Evolutionary conservation across 2,888 invertebrate genomes (phyloP).

Genomic region (Aleiodes alternator): DNA sequence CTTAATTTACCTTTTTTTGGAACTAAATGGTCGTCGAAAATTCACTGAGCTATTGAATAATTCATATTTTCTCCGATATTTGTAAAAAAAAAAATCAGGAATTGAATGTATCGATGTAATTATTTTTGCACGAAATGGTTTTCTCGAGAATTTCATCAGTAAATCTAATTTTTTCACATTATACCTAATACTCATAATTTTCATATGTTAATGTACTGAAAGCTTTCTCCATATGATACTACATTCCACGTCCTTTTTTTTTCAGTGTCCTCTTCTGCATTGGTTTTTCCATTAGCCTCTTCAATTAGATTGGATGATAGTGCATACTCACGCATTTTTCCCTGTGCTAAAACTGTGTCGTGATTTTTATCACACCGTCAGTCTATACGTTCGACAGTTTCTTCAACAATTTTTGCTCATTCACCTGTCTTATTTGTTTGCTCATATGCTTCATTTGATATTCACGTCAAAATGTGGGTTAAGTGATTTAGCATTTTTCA

Average conservation of each 20-base stretch:
- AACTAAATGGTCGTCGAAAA: too few relatives aligned
- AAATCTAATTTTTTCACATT: too few relatives aligned
- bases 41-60: too few relatives aligned
- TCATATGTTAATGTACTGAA: background rate
- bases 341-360: constrained; percentile 14
- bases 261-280: constrained; percentile 1
- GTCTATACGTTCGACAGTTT: background rate
- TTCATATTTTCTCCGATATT: too few relatives aligned
- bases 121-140: too few relatives aligned
- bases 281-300: background rate
- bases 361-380: background rate
- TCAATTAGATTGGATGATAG: constrained; percentile 6
- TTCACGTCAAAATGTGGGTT: background rate
- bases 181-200: too few relatives aligned
- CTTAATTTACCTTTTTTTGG: too few relatives aligned
- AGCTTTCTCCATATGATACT: constrained; percentile 36
- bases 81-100: too few relatives aligned
- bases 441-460: background rate
- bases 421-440: too few relatives aligned
- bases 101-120: too few relatives aligned
- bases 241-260: constrained; percentile 11
- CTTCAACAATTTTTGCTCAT: background rate
- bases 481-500: background rate
- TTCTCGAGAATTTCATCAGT: too few relatives aligned
- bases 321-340: constrained; percentile 12